Conservation (phyloP, 2,888 invertebrate genomes). For the Reticulitermes lucifugus region DNA sequence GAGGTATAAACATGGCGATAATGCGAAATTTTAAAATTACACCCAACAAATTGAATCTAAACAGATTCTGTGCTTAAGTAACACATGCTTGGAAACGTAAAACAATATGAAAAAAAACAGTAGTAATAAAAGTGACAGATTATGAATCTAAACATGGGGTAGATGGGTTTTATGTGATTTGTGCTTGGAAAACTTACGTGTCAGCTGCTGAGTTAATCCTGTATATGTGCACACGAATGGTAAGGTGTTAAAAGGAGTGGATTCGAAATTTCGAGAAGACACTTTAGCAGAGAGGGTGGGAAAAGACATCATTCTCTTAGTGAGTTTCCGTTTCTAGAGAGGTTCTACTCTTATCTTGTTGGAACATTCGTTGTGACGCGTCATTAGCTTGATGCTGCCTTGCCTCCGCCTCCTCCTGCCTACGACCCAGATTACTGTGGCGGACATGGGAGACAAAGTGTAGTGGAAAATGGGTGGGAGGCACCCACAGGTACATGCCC, state of each 20-base stretch:
- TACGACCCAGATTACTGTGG: not conserved
- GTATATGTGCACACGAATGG: not conserved
- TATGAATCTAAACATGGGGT: too few relatives aligned
- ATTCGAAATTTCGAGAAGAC: not conserved
- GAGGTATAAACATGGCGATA: too few relatives aligned
- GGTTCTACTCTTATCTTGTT: conserved; percentile 44
- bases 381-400: conserved; percentile 47
- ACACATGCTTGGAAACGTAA: too few relatives aligned
- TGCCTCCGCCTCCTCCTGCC: not conserved
- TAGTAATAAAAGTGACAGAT: too few relatives aligned
- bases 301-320: conserved; percentile 40
- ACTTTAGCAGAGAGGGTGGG: not conserved
- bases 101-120: too few relatives aligned
- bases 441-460: not conserved
- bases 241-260: not conserved
- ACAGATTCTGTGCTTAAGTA: too few relatives aligned
- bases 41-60: too few relatives aligned
- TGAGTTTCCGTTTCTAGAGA: conserved; percentile 32
- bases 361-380: conserved; percentile 49
- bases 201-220: too few relatives aligned
- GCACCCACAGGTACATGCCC: not conserved
- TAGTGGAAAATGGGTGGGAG: not conserved
- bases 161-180: too few relatives aligned
- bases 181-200: not conserved
- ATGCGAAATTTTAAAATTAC: too few relatives aligned